phyloP scores from a whole-genome alignment of 2,113 vertebrate species.

The Gulo gulo region DNA sequence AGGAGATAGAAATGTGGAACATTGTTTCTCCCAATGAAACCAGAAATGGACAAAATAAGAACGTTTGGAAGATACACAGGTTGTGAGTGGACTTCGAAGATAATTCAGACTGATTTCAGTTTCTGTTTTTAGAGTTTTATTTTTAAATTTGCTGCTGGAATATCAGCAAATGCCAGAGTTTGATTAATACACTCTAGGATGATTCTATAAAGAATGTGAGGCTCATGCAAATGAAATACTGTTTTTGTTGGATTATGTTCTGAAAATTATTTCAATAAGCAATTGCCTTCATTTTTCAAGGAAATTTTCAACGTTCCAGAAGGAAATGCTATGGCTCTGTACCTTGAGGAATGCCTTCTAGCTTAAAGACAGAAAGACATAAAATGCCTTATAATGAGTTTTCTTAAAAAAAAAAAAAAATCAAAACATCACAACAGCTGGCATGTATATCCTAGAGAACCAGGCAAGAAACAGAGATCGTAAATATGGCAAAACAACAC shows the following conservation, averaged over 20 bases:
- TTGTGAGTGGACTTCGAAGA: neutral
- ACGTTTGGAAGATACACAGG: neutral
- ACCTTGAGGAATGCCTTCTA: neutral
- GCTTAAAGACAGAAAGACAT: neutral
- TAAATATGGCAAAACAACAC: neutral
- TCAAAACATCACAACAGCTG: slow-evolving; percentile 9
- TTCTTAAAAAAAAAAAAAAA: neutral
- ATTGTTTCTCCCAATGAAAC: neutral
- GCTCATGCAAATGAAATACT: neutral
- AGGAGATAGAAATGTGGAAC: neutral
- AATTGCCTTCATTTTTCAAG: slow-evolving; percentile 12
- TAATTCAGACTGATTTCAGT: neutral
- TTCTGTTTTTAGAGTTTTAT: neutral
- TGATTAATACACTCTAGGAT: neutral
- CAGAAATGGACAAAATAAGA: neutral
- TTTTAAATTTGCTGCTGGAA: neutral
- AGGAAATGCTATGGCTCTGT: neutral
- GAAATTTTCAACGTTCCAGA: neutral
- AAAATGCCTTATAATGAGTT: slow-evolving; percentile 1
- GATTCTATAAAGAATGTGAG: neutral
- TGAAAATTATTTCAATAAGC: neutral
- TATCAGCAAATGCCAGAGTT: neutral
- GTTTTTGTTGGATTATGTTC: neutral
- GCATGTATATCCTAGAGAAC: neutral
- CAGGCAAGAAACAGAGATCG: neutral